These are phyloP conservation scores for Dunckerocampus dactyliophorus DNA, from an alignment of 2,113 vertebrate genomes.

Conservation along the genomic window DNA sequence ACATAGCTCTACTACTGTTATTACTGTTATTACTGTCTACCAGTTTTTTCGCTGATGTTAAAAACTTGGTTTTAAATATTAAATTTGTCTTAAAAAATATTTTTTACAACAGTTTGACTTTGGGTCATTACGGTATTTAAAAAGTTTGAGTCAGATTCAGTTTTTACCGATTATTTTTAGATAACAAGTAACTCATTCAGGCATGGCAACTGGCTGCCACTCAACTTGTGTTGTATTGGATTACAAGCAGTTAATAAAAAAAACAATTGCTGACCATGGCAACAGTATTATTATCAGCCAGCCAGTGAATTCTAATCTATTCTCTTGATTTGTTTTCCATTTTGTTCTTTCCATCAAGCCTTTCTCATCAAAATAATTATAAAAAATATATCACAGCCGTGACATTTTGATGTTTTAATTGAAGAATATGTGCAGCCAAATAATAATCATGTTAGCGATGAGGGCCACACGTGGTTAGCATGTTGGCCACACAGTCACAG, in stretches of 20 bases:
- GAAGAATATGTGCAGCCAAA: neutral
- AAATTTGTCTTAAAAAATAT: too few relatives aligned
- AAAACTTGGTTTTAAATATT: too few relatives aligned
- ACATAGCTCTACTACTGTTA: too few relatives aligned
- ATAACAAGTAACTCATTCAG: neutral
- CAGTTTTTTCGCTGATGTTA: too few relatives aligned
- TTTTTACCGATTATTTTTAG: too few relatives aligned
- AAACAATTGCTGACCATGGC: neutral
- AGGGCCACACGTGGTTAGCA: too few relatives aligned
- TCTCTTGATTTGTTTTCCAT: neutral
- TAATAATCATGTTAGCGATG: too few relatives aligned
- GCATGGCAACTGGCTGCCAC: neutral
- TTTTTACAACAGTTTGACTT: too few relatives aligned
- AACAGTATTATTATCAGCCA: neutral
- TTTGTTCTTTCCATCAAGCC: neutral
- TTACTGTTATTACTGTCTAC: too few relatives aligned
- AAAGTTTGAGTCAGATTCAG: too few relatives aligned
- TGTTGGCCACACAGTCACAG: too few relatives aligned
- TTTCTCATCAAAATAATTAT: conserved; percentile 1
- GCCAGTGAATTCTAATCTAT: neutral
- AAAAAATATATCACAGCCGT: neutral
- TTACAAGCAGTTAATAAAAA: neutral
- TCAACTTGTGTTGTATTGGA: neutral
- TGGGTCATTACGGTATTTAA: too few relatives aligned
- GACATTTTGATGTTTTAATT: neutral